Evolutionary conservation across 2,113 vertebrate genomes (phyloP), one percentile per base, ranked within the genome.

Genomic region (Sigmodon hispidus): DNA sequence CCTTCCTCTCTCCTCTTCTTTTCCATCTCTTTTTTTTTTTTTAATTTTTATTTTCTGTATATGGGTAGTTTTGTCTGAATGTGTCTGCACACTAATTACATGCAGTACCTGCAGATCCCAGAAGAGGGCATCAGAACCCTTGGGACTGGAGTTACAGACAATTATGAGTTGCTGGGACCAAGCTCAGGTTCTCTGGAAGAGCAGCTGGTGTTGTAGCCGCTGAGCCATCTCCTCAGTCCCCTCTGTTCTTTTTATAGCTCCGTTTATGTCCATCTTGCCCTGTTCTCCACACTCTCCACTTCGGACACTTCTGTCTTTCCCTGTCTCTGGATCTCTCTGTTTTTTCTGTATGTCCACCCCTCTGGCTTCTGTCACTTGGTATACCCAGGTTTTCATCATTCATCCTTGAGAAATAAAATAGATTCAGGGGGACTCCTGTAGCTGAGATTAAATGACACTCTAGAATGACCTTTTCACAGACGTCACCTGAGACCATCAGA

Each of bases 261-360:
- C 24, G 52, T 70, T 29, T 91, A 70, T 29, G 17, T 81, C 43
- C 9, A 31, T 40, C 57, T 57, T n/a, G 55, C 36, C 59, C 36
- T 57, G 52, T 57, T 81, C 79, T 40, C 52, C 52, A 81, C 36
- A 26, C 11, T 22, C 5, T 59, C 79, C 21, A 57, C 36, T 55
- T 55, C 59, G n/a, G n/a, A 83, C 80, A 45, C 31, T 40, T 87
- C 77, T 89, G 45, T 31, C 76, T 7, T 45, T 15, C 36, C 24
- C 67, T 29, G 9, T 69, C 13, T 84, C 84, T 59, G 61, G 90
- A 87, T 94, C 87, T 94, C 87, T 81, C 22, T 52, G 24, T 91
- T 76, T 77, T 86, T 8, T 88, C 24, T 87, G 48, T 84, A 13
- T 92, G 21, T 36, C 19, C 80, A 10, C 57, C 48, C 63, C 3